Evolutionary conservation across 2,113 vertebrate genomes (phyloP).

Genomic region (Perccottus glenii): DNA sequence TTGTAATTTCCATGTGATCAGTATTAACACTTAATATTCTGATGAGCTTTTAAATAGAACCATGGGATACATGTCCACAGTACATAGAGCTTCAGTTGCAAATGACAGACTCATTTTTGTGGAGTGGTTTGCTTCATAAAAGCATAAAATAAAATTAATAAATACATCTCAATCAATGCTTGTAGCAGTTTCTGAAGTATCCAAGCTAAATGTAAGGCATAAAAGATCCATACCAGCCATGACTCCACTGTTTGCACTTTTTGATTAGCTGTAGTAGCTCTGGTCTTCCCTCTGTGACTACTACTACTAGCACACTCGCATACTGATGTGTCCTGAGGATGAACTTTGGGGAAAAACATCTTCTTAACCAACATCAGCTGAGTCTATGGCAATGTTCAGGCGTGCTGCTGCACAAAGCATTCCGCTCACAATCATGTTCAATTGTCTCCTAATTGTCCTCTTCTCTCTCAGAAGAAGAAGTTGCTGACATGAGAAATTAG

Average conservation of each 20-base stretch:
- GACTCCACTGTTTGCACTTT: conserved; percentile 74
- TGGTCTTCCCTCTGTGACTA: conserved; percentile 67
- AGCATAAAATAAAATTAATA: too few relatives aligned
- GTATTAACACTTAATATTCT: too few relatives aligned
- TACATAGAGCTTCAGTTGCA: too few relatives aligned
- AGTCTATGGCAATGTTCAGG: conserved; percentile 40
- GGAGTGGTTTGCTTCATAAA: too few relatives aligned
- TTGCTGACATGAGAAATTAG: conserved; percentile 78
- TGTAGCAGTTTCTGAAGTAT: conserved; percentile 21
- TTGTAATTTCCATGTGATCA: too few relatives aligned
- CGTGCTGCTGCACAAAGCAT: conserved; percentile 60
- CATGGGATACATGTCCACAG: too few relatives aligned
- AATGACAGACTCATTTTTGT: conserved; percentile 21
- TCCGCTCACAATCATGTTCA: conserved; percentile 66
- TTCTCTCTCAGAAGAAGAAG: conserved; percentile 68
- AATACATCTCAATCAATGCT: too few relatives aligned
- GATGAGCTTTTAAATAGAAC: too few relatives aligned
- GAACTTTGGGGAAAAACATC: conserved; percentile 70
- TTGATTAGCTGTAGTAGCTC: conserved; percentile 73
- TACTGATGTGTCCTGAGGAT: conserved; percentile 75
- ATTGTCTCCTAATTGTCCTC: conserved; percentile 73
- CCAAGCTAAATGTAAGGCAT: conserved; percentile 48
- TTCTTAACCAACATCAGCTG: conserved; percentile 69
- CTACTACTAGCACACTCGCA: conserved; percentile 63
- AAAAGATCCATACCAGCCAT: conserved; percentile 61